Evolutionary conservation across 1,140 invertebrate genomes (phyloP), one percentile per base, ranked within the genome.

Genomic region (Drosophila novamexicana): DNA sequence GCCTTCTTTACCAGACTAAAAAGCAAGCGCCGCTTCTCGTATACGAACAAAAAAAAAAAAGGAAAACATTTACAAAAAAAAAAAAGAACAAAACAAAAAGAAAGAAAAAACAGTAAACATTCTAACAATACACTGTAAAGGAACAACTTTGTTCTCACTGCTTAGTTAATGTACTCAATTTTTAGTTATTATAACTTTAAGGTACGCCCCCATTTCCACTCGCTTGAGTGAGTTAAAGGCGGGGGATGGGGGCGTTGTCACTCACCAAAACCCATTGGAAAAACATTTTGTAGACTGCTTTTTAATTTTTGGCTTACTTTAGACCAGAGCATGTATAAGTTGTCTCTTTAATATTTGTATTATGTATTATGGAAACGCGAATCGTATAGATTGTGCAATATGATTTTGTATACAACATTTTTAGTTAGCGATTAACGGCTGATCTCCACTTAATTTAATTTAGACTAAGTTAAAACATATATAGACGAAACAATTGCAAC

Each of bases 391-490:
- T 81, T 81, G 84, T 89, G 84, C 85, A 89, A 89, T 89, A 89
- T 84, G 39, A 80, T 75, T 77, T 82, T 79, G 50, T 86, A 82
- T 81, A 74, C 69, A 70, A 77, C 61, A 77, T 39, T 57, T 62
- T 73, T 73, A 76, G 54, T 75, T 75, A 67, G 50, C 69, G 50
- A 66, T 73, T 72, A 83, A 88, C 79, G 53, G 70, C 77, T 89
- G 84, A 89, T 89, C 84, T 89, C 84, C 84, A 84, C 59, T 84
- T 89, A 89, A 89, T 90, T 89, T 90, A 88, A 83, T 77, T 29
- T 83, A 76, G 49, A 61, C 36, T 65, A 66, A 54, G 36, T 37
- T 39, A 47, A n/a, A 42, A 2, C 53, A 53, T 37, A 58, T 42
- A 58, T 59, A 64, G 69, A 64, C 58, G 18, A 64, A 65, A 49